Base-by-base conservation (phyloP, 53 echinoderm and acorn worm species). In the Temnopleurus reevesii region DNA sequence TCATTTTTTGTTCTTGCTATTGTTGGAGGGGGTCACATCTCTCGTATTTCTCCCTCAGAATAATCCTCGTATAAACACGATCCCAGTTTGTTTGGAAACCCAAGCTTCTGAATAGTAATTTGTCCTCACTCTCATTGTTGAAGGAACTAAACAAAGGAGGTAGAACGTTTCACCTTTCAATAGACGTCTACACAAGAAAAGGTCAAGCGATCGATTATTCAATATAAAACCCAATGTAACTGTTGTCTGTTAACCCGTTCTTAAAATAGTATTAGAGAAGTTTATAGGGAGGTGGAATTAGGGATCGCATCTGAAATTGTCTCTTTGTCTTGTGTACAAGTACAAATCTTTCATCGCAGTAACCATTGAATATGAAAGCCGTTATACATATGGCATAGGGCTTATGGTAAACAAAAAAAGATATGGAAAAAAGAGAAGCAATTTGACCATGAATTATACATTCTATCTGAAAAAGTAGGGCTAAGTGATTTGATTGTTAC, bases 401-500 rank as follows among this genome's bases (percentile, higher is more conserved):
- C n/a, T n/a, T n/a, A n/a, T n/a, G n/a, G n/a, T n/a, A 56, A 56
- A 9, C 6, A 4, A 1, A n/a, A 56, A 6, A 8, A 56, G 19
- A 4, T 29, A 60, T 65, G 12, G 21, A 71, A 21, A 36, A 36
- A 38, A n/a, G 5, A 23, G 4, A 13, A 19, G 9, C 8, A 38
- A 38, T 71, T 36, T 6, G 6, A 41, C 23, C 21, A 21, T 8
- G 19, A 6, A n/a, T 38, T 6, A 36, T 0, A 21, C 27, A 71
- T 63, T 21, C 36, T 38, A n/a, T n/a, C n/a, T n/a, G n/a, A n/a
- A n/a, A n/a, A 71, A 41, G 71, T 71, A 6, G 41, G 41, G 43
- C 41, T 38, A 71, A 71, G 71, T 71, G 71, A 41, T 71, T 38
- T 23, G 71, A 38, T 71, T 71, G 71, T 71, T 38, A 71, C n/a